Evolutionary conservation across 2,797 vertebrate species (phyloP), one percentile per base, ranked within the genome.

Genomic region (Momotus momota): DNA sequence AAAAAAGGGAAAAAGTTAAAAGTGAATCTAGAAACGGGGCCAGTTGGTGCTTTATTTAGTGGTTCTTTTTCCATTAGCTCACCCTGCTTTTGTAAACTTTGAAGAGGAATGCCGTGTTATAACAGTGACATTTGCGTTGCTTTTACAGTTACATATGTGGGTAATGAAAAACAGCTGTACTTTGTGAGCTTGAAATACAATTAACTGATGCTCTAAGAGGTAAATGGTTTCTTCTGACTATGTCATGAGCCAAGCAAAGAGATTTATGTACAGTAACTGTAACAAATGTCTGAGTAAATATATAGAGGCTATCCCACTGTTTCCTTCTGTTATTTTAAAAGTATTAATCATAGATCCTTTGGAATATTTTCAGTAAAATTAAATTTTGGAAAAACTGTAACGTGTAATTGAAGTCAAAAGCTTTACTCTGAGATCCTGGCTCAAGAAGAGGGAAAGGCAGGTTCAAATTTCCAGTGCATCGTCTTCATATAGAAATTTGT

Each of bases 31-130:
- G 89, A 92, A 96, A 78, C 46, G 1, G 1, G 72, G 89, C 89
- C 89, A 86, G 46, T 23, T 83, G 54, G 35, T 86, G 65, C 96
- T 95, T 95, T 94, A 90, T 91, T 95, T 94, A 93, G 91, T 91
- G 75, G 26, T 71, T 88, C 60, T 79, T 94, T 96, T 96, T 96
- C 96, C 92, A 82, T 90, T 92, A 92, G 75, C 91, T 93, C 91
- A 92, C 61, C 17, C 87, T 81, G 58, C 69, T 83, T 92, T 93
- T 90, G 79, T 94, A 93, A 93, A 93, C 72, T 90, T 93, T 75
- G 87, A 72, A 72, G 43, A 80, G 79, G 88, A 89, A 88, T 93
- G 81, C 35, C 3, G 2, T 67, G 52, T 81, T 86, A 14, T 19
- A 94, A 72, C 61, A 89, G 64, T 85, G 91, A 82, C 61, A 61